Evolutionary conservation across 2,888 invertebrate species (phyloP).

Genomic region (Globia sparganii): DNA sequence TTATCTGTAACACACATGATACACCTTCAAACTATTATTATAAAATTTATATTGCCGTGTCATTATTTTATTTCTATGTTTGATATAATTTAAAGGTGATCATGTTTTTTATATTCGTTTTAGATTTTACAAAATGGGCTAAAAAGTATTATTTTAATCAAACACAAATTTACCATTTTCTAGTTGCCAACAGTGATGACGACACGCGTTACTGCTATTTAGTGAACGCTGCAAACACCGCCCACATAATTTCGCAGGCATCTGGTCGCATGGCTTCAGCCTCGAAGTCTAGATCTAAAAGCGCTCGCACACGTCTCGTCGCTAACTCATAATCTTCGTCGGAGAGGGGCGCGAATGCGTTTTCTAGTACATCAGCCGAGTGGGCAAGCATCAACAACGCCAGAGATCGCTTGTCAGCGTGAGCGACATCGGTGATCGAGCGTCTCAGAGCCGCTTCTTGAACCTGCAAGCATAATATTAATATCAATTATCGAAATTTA

Average conservation of each 20-base stretch:
- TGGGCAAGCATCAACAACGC: slow-evolving; percentile 98
- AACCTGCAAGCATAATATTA: slow-evolving; percentile 91
- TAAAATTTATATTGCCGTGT: slow-evolving; percentile 35
- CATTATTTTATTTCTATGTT: slow-evolving; percentile 38
- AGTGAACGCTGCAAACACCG: slow-evolving; percentile 99
- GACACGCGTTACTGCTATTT: slow-evolving; percentile 93
- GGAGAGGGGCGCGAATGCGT: slow-evolving; percentile 99
- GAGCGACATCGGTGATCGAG: slow-evolving; percentile 99
- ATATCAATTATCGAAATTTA: background rate
- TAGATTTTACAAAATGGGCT: slow-evolving; percentile 63
- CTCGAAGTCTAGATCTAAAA: slow-evolving; percentile 99
- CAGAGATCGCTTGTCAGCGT: slow-evolving; percentile 98
- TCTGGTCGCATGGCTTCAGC: slow-evolving; percentile 97
- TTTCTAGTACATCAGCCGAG: slow-evolving; percentile 99
- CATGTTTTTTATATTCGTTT: slow-evolving; percentile 59
- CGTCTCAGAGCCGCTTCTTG: slow-evolving; percentile 99
- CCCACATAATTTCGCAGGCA: slow-evolving; percentile 99
- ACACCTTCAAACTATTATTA: slow-evolving; percentile 39
- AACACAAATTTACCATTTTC: slow-evolving; percentile 67
- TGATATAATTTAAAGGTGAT: slow-evolving; percentile 43
- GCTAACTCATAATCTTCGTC: slow-evolving; percentile 99
- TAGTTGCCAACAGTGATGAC: slow-evolving; percentile 67
- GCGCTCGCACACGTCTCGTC: slow-evolving; percentile 98
- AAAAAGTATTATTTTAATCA: slow-evolving; percentile 62
- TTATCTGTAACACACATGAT: slow-evolving; percentile 27